Base-by-base conservation (phyloP, 30 jellyfish, hydroid and myxozoan genomes). In the Aurelia aurita complex sp. Pacific region DNA sequence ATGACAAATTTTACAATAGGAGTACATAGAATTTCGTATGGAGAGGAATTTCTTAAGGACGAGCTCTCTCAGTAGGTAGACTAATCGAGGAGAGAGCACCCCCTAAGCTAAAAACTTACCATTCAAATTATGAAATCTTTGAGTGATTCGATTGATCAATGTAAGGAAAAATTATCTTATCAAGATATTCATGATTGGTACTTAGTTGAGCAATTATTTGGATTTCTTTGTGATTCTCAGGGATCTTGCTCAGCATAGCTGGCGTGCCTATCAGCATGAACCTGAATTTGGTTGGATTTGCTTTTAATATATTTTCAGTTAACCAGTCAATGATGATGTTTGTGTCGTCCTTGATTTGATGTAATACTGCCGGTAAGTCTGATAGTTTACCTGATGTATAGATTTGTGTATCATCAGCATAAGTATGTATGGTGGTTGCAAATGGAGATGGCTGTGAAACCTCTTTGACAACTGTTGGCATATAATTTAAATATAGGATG, bases 241-340 rank as follows among this genome's bases (percentile, higher is more conserved):
- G 67, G 54, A 77, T 34, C 60, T 57, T 77, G 64, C 87, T 77
- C 87, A 77, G 77, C 62, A 60, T 38, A 60, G 50, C 77, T 0
- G 77, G 87, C 38, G 67, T 60, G 74, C 74, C 55, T 53, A 75
- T 75, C 74, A 75, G 51, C 85, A 53, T 46, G n/a, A 19, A 54
- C 74, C 53, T 10, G 60, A 69, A 69, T 32, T 69, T 54, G 29
- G 77, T 63, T 61, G 88, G 88, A 77, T 61, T 61, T 43, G 51
- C 65, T n/a, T 77, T 77, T 77, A 57, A 77, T 57, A 61, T 38
- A 65, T 77, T 77, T 74, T 77, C 67, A 81, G 73, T 33, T 17
- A 79, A 74, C 81, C 81, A 79, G 89, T 40, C 81, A 65, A 50
- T 79, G 81, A 79, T 79, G 81, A 79, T 79, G 81, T 55, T 79